Evolutionary conservation across 1,140 invertebrate species (phyloP).

Genomic region (Atta cephalotes): DNA sequence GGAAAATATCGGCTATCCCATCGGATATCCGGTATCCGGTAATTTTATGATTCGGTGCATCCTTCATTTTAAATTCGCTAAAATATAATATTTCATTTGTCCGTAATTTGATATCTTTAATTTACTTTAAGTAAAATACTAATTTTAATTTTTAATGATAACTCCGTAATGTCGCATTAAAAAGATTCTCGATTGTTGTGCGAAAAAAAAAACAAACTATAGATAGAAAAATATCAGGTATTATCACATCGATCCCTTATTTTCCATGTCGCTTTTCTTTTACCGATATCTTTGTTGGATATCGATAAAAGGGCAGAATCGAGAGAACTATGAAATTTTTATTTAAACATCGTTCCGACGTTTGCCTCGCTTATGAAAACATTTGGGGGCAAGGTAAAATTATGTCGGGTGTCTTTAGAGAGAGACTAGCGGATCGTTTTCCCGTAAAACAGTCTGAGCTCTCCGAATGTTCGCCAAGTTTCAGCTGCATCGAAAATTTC

Average conservation of each 20-base stretch:
- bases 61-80: neutral
- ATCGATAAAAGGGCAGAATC: slow-evolving; percentile 3
- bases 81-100: neutral
- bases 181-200: neutral
- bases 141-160: neutral
- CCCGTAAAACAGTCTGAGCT: slow-evolving; percentile 31
- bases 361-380: slow-evolving; percentile 34
- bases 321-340: slow-evolving; percentile 39
- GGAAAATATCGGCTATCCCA: too few relatives aligned
- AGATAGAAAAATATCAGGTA: neutral
- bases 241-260: neutral
- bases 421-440: slow-evolving; percentile 21
- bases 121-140: neutral
- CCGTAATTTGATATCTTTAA: neutral
- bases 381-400: slow-evolving; percentile 15
- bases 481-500: slow-evolving; percentile 54
- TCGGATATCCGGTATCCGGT: too few relatives aligned
- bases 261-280: neutral
- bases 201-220: neutral
- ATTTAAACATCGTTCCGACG: slow-evolving; percentile 33
- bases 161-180: neutral
- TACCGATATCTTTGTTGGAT: neutral
- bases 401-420: slow-evolving; percentile 36
- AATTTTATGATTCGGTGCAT: too few relatives aligned
- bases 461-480: slow-evolving; percentile 34